Evolutionary conservation across 1,140 invertebrate species (phyloP), one percentile per base, ranked within the genome.

Genomic region (Antheraea pernyi): DNA sequence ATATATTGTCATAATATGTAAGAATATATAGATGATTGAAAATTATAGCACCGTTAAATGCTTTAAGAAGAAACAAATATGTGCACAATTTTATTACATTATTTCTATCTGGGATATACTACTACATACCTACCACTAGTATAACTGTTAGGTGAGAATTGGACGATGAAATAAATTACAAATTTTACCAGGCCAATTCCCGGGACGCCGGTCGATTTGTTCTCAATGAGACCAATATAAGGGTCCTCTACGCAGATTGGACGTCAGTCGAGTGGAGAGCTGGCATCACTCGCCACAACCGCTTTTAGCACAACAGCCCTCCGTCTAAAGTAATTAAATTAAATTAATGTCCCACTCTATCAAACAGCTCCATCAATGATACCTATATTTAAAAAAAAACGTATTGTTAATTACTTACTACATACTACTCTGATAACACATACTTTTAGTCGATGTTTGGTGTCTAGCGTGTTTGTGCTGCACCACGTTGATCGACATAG

Each of bases 231-330:
- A 81, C 76, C 70, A 74, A 78, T 75, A 81, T 53, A 75, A 89
- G 86, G 75, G 78, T 75, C 68, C 86, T 91, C 71, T 62, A 81
- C 76, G 30, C 76, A 82, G 83, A 91, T 91, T 91, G 86, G 82
- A 81, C 84, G 84, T 87, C 85, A 85, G 71, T 53, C 67, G 74
- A 65, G 65, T 69, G 53, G 69, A 59, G 68, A 16, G 7, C 64
- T 18, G 69, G 69, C 71, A 61, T 75, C 74, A 74, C 64, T 62
- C 72, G 74, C 68, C 74, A 72, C 19, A 65, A 39, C 46, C 68
- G 65, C 61, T 73, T 75, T 73, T 69, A 73, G 36, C 69, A 73
- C 68, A 74, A 83, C 77, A 73, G 72, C 77, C 71, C 82, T 83
- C 62, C 16, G 65, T 61, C 75, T 73, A 81, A 80, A 79, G 78